Base-by-base conservation (phyloP, 1,140 invertebrate species). In the Zaprionus lachaisei region DNA sequence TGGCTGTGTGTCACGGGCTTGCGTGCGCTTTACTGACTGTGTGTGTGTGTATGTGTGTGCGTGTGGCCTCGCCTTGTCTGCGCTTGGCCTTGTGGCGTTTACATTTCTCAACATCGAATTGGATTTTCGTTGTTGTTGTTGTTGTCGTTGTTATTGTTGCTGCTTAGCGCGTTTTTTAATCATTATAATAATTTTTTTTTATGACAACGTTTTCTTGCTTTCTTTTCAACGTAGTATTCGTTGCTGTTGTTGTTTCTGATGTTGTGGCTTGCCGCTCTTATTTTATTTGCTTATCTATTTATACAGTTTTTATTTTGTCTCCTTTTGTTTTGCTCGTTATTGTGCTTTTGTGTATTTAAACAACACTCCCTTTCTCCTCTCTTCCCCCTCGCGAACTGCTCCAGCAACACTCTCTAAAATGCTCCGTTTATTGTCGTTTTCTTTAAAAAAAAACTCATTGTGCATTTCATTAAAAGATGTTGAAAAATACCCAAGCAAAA, bases 61-160 rank as follows among this genome's bases (percentile, higher is more conserved):
- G 74, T 79, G 69, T 64, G 90, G 90, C 90, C 90, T 92, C 90
- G 85, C 90, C 85, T 90, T 90, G 82, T 79, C 90, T 86, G 79
- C 75, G 83, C 80, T 92, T 92, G 90, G 90, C 90, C 90, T 92
- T 92, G 90, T 92, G 76, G 85, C 85, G 84, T 90, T 90, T 90
- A 89, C 85, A 89, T 87, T 87, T 87, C 84, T 84, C 78, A 87
- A 87, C 81, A 78, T 80, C 68, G 67, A 73, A 68, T 73, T 68
- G 55, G 81, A 68, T 77, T 72, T 49, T 72, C 54, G 67, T 60
- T 74, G 49, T 66, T 67, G 61, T 28, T 61, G 66, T 65, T 38
- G 41, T 44, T 31, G 57, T 76, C 20, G 31, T 24, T 55, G 58
- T 49, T 17, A 44, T 54, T 56, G 24, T 51, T 34, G 64, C 60